phyloP scores from a whole-genome alignment of 2,113 vertebrate species.

The Rallus limicola region DNA sequence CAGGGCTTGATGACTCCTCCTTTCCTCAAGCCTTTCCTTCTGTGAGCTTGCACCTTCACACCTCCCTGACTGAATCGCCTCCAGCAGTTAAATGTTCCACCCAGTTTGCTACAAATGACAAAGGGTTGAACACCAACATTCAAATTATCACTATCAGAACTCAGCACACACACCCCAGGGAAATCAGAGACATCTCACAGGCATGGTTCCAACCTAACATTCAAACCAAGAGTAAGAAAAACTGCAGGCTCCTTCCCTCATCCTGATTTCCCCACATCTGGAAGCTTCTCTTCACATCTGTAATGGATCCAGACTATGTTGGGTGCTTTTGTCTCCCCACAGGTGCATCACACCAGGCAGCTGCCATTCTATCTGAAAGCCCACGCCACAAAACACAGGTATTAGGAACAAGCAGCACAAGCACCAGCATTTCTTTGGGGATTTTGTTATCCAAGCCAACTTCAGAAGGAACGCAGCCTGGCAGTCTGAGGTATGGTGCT shows the following conservation, averaged over 20 bases:
- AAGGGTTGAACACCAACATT: conserved; percentile 45
- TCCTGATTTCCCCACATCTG: background rate
- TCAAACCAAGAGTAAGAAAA: conserved; percentile 31
- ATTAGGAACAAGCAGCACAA: background rate
- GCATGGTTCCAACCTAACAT: conserved; percentile 25
- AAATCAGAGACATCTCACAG: conserved; percentile 54
- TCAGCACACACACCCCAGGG: conserved; percentile 12
- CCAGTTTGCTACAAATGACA: conserved; percentile 56
- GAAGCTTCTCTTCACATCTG: conserved; percentile 8
- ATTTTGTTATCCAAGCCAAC: background rate
- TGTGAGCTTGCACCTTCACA: background rate
- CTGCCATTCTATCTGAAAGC: background rate
- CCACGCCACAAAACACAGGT: background rate
- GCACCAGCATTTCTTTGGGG: background rate
- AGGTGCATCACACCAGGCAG: background rate
- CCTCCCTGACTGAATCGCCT: background rate
- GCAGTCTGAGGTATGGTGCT: background rate
- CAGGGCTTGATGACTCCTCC: background rate
- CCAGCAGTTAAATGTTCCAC: conserved; percentile 56
- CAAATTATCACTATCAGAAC: conserved; percentile 24
- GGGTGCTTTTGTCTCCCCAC: background rate
- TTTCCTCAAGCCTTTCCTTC: background rate
- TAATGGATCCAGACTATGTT: background rate
- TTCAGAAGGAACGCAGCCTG: background rate
- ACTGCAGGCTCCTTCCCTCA: background rate